Percentiles rank a stretch among this genome's conserved stretches.
These are phyloP conservation scores for Orthosia gothica DNA, from an alignment of 2,888 invertebrate genomes.

Conservation along the genomic window DNA sequence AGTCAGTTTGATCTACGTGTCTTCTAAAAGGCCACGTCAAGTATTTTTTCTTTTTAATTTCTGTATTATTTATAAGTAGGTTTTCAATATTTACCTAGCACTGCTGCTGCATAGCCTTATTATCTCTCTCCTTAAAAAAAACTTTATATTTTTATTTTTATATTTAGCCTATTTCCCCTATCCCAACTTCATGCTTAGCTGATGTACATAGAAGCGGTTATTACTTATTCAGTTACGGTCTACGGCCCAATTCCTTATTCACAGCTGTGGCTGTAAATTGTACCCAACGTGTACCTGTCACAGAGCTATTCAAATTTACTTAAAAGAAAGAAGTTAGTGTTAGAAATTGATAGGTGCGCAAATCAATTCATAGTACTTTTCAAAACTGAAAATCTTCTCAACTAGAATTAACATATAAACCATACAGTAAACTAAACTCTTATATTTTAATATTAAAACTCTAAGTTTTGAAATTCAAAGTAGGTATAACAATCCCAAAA, in stretches of 20 bases:
- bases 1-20: neutral
- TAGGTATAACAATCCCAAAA: neutral
- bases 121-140: neutral
- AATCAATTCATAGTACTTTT: neutral
- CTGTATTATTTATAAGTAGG: neutral
- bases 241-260: neutral
- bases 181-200: neutral
- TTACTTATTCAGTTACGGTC: slow-evolving; percentile 12
- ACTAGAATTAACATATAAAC: too few relatives aligned
- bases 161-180: too few relatives aligned
- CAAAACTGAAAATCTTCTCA: too few relatives aligned
- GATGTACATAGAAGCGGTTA: neutral
- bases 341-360: too few relatives aligned
- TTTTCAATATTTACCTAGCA: neutral
- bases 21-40: neutral
- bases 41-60: neutral
- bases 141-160: neutral
- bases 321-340: neutral
- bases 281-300: too few relatives aligned
- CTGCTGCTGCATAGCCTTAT: neutral
- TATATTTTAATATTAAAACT: too few relatives aligned
- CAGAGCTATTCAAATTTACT: too few relatives aligned
- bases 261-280: slow-evolving; percentile 18
- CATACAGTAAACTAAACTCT: too few relatives aligned
- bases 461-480: neutral